Conservation (phyloP, 2,888 invertebrate genomes). For the Xiphydria camelus region DNA sequence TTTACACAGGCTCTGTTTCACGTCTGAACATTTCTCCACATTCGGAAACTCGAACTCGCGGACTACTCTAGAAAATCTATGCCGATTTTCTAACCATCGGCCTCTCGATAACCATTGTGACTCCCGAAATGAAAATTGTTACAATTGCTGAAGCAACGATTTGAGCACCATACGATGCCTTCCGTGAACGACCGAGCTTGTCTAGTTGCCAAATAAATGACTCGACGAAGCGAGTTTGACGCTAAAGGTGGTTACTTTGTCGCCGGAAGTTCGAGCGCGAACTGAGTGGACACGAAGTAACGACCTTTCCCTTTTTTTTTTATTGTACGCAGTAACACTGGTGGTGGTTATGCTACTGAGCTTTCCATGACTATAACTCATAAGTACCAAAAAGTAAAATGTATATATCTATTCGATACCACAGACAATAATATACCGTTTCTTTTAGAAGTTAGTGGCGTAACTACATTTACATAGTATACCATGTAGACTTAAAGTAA, state of each 20-base stretch:
- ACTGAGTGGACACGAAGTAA: slow-evolving; percentile 21
- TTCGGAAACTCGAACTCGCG: too few relatives aligned
- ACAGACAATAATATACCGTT: slow-evolving; percentile 56
- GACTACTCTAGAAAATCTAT: too few relatives aligned
- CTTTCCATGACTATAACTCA: slow-evolving; percentile 50
- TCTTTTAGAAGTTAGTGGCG: slow-evolving; percentile 47
- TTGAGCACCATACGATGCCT: slow-evolving; percentile 57
- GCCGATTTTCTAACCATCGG: too few relatives aligned
- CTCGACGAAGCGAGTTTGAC: slow-evolving; percentile 30
- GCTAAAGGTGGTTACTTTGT: neutral
- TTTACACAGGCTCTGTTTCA: too few relatives aligned
- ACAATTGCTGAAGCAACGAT: slow-evolving; percentile 55
- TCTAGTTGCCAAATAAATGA: slow-evolving; percentile 41
- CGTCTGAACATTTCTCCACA: too few relatives aligned
- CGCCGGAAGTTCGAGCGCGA: neutral
- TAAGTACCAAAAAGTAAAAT: slow-evolving; percentile 28
- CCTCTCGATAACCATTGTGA: too few relatives aligned
- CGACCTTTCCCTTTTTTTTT: slow-evolving; percentile 23
- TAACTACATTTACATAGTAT: slow-evolving; percentile 36
- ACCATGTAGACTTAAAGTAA: slow-evolving; percentile 30
- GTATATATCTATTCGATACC: slow-evolving; percentile 44
- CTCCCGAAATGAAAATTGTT: slow-evolving; percentile 43
- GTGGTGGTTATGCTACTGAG: slow-evolving; percentile 51
- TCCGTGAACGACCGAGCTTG: slow-evolving; percentile 59
- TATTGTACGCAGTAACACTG: slow-evolving; percentile 30